phyloP scores from a whole-genome alignment of 2,888 invertebrate genomes.

The Hirtodrosophila confusa region DNA sequence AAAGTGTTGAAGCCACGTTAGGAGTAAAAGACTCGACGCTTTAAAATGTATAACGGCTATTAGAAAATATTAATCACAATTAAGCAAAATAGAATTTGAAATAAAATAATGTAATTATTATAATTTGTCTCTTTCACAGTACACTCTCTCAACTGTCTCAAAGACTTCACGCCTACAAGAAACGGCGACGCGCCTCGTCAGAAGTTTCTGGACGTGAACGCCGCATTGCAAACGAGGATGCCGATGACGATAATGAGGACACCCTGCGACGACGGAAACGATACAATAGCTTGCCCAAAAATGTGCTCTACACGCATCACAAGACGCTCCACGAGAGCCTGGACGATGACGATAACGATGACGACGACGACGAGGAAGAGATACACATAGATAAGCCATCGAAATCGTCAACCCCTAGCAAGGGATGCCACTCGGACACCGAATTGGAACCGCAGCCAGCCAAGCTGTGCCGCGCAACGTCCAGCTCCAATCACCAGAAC shows the following conservation, averaged over 20 bases:
- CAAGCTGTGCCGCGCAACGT: constrained; percentile 37
- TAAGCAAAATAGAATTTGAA: too few relatives aligned
- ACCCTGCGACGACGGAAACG: constrained; percentile 71
- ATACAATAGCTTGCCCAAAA: constrained; percentile 82
- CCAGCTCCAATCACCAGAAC: constrained; percentile 41
- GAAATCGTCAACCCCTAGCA: constrained; percentile 34
- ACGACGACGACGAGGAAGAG: constrained; percentile 12
- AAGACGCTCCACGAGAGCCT: constrained; percentile 53
- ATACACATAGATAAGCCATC: constrained; percentile 14
- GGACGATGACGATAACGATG: constrained; percentile 34
- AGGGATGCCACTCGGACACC: constrained; percentile 63
- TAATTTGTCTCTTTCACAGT: constrained; percentile 43
- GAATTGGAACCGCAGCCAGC: constrained; percentile 59
- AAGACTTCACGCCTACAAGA: constrained; percentile 63
- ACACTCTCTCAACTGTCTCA: constrained; percentile 74
- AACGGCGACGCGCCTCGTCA: constrained; percentile 79
- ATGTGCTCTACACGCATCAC: constrained; percentile 64
- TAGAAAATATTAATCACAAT: too few relatives aligned
- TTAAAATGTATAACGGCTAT: too few relatives aligned
- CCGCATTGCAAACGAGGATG: constrained; percentile 50
- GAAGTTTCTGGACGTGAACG: constrained; percentile 64
- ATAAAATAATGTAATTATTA: too few relatives aligned
- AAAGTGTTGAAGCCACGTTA: too few relatives aligned
- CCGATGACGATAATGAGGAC: constrained; percentile 57
- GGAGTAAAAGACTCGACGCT: too few relatives aligned